Conservation (phyloP, 2,888 invertebrate species). For the Linnaemya tessellans region DNA sequence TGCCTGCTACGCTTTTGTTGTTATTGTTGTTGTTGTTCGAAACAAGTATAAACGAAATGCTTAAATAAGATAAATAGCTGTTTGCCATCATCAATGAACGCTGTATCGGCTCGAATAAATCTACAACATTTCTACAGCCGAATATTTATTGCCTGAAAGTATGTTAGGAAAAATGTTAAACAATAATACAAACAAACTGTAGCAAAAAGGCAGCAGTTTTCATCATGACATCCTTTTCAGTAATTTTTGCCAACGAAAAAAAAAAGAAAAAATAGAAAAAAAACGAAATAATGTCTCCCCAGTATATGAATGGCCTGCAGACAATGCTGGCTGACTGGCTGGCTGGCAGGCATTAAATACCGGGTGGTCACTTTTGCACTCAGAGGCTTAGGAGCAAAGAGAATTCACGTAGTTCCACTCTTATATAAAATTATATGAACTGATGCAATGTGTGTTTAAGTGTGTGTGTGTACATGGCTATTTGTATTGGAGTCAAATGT, state of each 20-base stretch:
- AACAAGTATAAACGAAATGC: constrained; percentile 9
- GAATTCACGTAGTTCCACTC: not conserved
- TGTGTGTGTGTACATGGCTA: not conserved
- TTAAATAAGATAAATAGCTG: constrained; percentile 61
- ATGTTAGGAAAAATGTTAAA: constrained; percentile 39
- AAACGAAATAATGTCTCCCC: not conserved
- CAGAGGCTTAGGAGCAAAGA: not conserved
- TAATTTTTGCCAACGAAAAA: not conserved
- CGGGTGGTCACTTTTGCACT: not conserved
- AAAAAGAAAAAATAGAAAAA: not conserved
- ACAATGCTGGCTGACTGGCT: constrained; percentile 27
- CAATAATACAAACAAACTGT: constrained; percentile 24
- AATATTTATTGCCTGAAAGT: constrained; percentile 63
- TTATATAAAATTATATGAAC: not conserved
- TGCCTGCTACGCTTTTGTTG: not conserved
- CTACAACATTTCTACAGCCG: constrained; percentile 47
- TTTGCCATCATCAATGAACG: constrained; percentile 50
- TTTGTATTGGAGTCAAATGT: constrained; percentile 48
- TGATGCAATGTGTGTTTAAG: not conserved
- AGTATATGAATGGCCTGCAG: constrained; percentile 32
- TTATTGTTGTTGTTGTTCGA: too few species aligned
- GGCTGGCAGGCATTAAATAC: constrained; percentile 34
- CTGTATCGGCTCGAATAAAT: constrained; percentile 60
- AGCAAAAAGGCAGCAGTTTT: constrained; percentile 22
- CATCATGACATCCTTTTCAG: constrained; percentile 27